A percentile compares a stretch with the other conserved stretches of the same genome.
phyloP scores from a whole-genome alignment of 2,113 vertebrate species.

The Penelope pileata region DNA sequence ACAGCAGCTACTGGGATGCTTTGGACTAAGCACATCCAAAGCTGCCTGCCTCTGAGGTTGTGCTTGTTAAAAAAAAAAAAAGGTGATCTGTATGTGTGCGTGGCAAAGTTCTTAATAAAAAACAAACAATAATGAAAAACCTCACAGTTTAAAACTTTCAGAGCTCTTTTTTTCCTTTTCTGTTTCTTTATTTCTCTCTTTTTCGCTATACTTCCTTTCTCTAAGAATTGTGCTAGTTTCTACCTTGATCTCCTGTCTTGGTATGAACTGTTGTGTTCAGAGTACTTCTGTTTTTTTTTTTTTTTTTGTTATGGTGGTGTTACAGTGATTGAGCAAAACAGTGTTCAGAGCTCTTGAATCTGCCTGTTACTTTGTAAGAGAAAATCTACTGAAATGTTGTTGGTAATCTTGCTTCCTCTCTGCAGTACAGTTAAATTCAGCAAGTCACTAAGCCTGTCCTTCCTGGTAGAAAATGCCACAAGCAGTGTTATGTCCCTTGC shows the following conservation, averaged over 20 bases:
- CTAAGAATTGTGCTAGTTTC: neutral
- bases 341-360: neutral
- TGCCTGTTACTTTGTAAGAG: neutral
- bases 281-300: neutral
- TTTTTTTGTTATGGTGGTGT: neutral
- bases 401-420: neutral
- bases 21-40: neutral
- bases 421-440: neutral
- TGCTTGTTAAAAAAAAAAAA: neutral
- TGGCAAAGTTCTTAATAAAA: neutral
- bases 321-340: neutral
- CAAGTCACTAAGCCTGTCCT: neutral
- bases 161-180: neutral
- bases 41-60: neutral
- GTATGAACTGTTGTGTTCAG: neutral
- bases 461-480: neutral
- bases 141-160: fast-evolving
- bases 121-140: neutral
- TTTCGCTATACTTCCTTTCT: neutral
- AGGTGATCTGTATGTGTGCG: neutral
- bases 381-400: neutral
- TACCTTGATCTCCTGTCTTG: neutral
- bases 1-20: neutral
- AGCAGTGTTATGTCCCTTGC: neutral
- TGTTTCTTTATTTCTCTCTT: neutral